Percentiles rank a stretch among this genome's conserved stretches.
phyloP scores from a whole-genome alignment of 2,113 vertebrate genomes.

The Tylochromis polylepis region DNA sequence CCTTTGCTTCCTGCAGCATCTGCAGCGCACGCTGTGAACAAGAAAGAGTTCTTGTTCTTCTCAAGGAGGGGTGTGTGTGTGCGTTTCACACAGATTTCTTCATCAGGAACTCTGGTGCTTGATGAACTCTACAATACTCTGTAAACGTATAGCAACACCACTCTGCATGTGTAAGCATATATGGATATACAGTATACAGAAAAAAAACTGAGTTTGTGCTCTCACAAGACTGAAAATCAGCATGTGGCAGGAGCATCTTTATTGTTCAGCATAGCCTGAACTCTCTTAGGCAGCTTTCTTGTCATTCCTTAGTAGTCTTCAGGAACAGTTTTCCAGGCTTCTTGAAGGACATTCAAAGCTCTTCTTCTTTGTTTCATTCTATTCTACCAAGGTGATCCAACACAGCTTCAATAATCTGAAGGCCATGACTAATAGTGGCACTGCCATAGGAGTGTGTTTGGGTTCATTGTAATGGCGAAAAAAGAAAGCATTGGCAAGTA shows the following conservation, averaged over 20 bases:
- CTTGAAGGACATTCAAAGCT: neutral
- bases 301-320: neutral
- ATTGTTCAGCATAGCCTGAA: neutral
- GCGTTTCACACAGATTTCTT: neutral
- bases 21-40: neutral
- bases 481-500: too few relatives aligned
- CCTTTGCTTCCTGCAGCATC: conserved; percentile 58
- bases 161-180: neutral
- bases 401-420: neutral
- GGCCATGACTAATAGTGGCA: neutral
- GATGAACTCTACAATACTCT: neutral
- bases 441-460: neutral
- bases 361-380: neutral
- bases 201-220: neutral
- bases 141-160: neutral
- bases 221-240: neutral
- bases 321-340: neutral
- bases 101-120: neutral
- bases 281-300: neutral
- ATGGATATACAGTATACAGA: neutral
- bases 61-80: neutral
- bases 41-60: neutral
- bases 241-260: neutral
- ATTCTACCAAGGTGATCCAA: neutral
- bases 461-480: too few relatives aligned